Conservation (phyloP, 2,113 vertebrate genomes). For the Notechis scutatus region DNA sequence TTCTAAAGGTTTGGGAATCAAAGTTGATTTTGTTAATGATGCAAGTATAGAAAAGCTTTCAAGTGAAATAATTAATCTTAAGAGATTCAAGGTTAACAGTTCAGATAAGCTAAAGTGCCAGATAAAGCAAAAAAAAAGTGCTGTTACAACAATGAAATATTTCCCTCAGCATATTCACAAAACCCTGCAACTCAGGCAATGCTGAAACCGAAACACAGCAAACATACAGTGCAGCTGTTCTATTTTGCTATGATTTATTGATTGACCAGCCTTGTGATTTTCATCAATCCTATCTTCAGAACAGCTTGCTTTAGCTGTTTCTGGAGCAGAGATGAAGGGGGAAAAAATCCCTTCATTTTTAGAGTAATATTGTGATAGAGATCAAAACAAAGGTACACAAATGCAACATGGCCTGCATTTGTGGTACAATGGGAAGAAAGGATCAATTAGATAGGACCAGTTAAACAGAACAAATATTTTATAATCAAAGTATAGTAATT, state of each 20-base stretch:
- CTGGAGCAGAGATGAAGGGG: neutral
- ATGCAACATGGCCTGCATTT: neutral
- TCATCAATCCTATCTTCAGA: neutral
- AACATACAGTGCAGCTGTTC: neutral
- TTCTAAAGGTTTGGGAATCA: neutral
- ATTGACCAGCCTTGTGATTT: neutral
- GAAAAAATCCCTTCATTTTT: neutral
- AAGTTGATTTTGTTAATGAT: neutral
- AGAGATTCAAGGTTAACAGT: neutral
- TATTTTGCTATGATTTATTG: neutral
- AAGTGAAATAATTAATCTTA: neutral
- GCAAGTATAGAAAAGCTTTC: constrained; percentile 11
- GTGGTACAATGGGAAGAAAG: neutral
- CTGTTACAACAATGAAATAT: neutral
- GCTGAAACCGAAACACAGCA: neutral
- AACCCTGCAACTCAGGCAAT: neutral
- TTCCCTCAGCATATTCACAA: neutral
- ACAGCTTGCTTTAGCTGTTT: neutral
- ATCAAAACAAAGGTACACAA: neutral
- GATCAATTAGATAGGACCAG: neutral
- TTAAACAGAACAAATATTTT: neutral
- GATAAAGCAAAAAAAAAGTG: neutral
- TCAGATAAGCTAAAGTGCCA: accelerated
- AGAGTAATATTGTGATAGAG: neutral
- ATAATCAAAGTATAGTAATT: neutral